Conservation (phyloP, 2,888 invertebrate genomes). For the Cordilura impudica region DNA sequence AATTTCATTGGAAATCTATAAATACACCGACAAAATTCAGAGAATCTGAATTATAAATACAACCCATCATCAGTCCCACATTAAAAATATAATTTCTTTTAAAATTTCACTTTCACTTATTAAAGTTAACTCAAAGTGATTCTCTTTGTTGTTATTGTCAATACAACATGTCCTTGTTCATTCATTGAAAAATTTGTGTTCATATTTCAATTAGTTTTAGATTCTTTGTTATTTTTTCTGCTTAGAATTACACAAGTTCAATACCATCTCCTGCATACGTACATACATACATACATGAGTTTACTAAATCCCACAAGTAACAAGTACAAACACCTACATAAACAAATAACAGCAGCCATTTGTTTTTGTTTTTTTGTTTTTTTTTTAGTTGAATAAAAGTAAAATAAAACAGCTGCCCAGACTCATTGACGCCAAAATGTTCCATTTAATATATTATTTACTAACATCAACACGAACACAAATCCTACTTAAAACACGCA, state of each 20-base stretch:
- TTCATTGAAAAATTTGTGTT: neutral
- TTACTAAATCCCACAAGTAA: neutral
- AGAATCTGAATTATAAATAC: too few species aligned
- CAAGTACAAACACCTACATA: neutral
- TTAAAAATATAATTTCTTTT: too few species aligned
- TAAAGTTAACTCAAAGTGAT: too few species aligned
- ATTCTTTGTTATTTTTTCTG: neutral
- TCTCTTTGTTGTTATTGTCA: neutral
- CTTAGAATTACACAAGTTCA: neutral
- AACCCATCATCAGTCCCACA: too few species aligned
- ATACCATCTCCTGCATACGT: neutral
- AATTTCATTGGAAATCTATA: too few species aligned
- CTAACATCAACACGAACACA: neutral
- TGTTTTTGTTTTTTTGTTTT: neutral
- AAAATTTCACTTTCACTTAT: too few species aligned
- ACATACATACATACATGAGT: neutral
- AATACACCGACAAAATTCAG: too few species aligned
- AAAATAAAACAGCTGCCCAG: constrained; percentile 22
- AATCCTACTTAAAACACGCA: too few species aligned
- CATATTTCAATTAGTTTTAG: neutral
- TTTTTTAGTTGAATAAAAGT: neutral
- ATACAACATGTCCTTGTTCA: neutral
- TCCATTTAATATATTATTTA: constrained; percentile 45
- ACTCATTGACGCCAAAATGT: constrained; percentile 36
- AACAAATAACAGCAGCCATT: neutral